Base-by-base conservation (phyloP, 1,140 invertebrate species). In the Pseudoatta argentina region DNA sequence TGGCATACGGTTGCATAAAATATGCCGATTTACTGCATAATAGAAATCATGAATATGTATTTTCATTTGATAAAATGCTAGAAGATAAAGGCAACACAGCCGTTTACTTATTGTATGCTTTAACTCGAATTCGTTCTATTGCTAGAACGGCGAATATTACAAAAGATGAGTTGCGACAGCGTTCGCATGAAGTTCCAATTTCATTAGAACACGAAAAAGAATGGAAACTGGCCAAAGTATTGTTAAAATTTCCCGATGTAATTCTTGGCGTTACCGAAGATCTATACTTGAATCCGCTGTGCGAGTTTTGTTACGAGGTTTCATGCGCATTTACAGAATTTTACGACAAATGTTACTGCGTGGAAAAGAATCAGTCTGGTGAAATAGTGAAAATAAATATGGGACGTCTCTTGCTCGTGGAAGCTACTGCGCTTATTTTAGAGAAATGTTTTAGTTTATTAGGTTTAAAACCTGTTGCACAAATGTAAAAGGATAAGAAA, bases 1-100 rank as follows among this genome's bases (percentile, higher is more conserved):
- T 99, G 0, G 99, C 99, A 0, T 99, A 99, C 95, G 99, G 99
- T 3, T 99, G 99, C 92, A 99, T 99, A 66, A 99, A 99, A 94
- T 99, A 99, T 95, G 98, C 99, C 5, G 99, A 99, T 96, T 95
- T 99, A 27, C 98, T 97, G 14, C 98, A 99, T 91, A 99, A 99
- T 94, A 96, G 99, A 78, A 97, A 97, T 77, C 97, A 98, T 94
- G 99, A 99, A 94, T 99, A 99, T 93, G 96, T 99, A 10, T 99
- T 99, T 95, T 99, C 99, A 0, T 99, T 99, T 96, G 99, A 99
- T 93, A 99, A 98, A 94, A 99, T 99, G 99, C 96, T 99, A 51
- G 99, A 99, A 92, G 99, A 99, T 94, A 98, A 98, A 94, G 99
- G 99, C 2, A 99, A 99, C 93, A 99, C 99, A 6, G 99, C 99